Percentiles rank a stretch among this genome's conserved stretches.
These are phyloP conservation scores for Lamellibrachia satsuma DNA, from an alignment of 2,888 invertebrate genomes.

Conservation along the genomic window DNA sequence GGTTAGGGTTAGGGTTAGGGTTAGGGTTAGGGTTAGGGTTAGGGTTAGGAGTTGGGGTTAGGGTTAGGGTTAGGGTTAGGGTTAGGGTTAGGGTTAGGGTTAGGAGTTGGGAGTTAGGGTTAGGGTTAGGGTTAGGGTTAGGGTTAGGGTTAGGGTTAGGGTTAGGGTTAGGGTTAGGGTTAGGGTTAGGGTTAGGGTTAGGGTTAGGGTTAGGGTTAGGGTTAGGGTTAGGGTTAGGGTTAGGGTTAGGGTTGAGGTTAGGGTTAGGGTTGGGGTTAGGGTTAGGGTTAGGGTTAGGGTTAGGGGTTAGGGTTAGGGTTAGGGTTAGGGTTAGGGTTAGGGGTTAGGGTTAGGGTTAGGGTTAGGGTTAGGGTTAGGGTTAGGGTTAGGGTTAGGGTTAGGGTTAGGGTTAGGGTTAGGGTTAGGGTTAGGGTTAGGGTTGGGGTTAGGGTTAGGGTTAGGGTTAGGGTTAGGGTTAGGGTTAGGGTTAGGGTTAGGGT, in stretches of 20 bases:
- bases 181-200: slow-evolving; percentile 25
- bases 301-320: no score
- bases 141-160: slow-evolving; percentile 26
- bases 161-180: slow-evolving; percentile 21
- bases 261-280: no score
- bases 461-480: slow-evolving; percentile 23
- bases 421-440: no score
- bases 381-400: slow-evolving; percentile 22
- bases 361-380: slow-evolving; percentile 26
- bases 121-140: slow-evolving; percentile 25
- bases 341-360: no score
- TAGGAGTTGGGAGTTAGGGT: no score
- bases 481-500: slow-evolving; percentile 22
- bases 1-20: slow-evolving; percentile 29
- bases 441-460: no score
- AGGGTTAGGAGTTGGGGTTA: no score
- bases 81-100: no score
- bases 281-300: no score
- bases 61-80: no score
- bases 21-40: slow-evolving; percentile 30
- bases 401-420: slow-evolving; percentile 18
- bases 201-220: slow-evolving; percentile 21
- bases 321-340: no score
- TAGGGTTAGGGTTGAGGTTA: no score
- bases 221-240: not conserved